These are phyloP conservation scores for Globodera rostochiensis DNA, from an alignment of 1,140 invertebrate species.

Conservation along the genomic window DNA sequence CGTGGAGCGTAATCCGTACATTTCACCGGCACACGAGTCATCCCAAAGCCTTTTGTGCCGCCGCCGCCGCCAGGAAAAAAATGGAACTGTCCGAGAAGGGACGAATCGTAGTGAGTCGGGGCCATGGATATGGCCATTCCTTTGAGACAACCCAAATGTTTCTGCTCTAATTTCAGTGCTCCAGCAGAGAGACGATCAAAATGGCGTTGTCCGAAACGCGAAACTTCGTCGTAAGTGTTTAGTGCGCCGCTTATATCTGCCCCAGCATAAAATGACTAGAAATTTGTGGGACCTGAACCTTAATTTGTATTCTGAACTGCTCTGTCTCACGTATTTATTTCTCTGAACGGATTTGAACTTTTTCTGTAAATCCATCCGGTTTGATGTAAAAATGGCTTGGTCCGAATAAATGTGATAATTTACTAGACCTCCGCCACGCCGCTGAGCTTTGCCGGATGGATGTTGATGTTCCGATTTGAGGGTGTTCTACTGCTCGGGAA, in stretches of 20 bases:
- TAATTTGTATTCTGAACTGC: too few relatives aligned
- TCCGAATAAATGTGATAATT: background rate
- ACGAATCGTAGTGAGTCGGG: slow-evolving; percentile 12
- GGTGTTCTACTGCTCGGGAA: background rate
- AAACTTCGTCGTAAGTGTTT: slow-evolving; percentile 9
- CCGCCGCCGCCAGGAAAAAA: slow-evolving; percentile 22
- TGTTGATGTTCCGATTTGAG: background rate
- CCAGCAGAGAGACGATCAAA: background rate
- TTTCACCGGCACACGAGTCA: slow-evolving; percentile 6
- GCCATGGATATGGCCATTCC: background rate
- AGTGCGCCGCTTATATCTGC: background rate
- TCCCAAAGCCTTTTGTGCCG: slow-evolving; percentile 16
- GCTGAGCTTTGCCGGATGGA: background rate
- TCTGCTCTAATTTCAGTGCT: background rate
- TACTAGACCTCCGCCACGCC: background rate
- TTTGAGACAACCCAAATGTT: background rate
- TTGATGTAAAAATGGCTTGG: too few relatives aligned
- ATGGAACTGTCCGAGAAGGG: slow-evolving; percentile 28
- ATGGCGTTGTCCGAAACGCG: slow-evolving; percentile 25
- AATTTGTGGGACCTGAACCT: too few relatives aligned
- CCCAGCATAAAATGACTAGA: too few relatives aligned
- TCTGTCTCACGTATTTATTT: too few relatives aligned
- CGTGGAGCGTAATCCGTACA: slow-evolving; percentile 11
- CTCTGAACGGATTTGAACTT: too few relatives aligned
- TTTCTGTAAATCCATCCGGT: too few relatives aligned